Conservation (phyloP, 1,140 invertebrate species). For the Drosophila mojavensis region DNA sequence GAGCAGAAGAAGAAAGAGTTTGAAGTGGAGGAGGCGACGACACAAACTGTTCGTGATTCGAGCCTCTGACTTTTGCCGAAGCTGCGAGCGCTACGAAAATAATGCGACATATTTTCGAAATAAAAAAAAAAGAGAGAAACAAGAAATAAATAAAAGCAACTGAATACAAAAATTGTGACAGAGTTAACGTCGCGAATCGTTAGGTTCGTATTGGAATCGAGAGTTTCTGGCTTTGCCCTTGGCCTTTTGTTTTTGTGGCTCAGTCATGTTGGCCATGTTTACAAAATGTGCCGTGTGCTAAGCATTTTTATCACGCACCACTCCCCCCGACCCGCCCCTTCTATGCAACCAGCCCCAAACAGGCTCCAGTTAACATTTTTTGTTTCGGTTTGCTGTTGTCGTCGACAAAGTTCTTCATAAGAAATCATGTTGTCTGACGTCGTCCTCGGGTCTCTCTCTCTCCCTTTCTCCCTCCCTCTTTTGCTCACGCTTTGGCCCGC, state of each 20-base stretch:
- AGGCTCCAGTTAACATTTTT: slow-evolving; percentile 57
- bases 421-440: slow-evolving; percentile 45
- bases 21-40: slow-evolving; percentile 68
- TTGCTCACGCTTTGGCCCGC: not conserved
- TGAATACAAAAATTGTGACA: slow-evolving; percentile 26
- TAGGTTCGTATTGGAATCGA: slow-evolving; percentile 25
- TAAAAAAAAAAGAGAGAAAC: slow-evolving; percentile 36
- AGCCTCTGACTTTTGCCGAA: slow-evolving; percentile 39
- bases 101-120: slow-evolving; percentile 75
- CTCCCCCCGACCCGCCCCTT: not conserved
- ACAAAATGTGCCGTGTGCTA: slow-evolving; percentile 75
- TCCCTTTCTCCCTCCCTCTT: slow-evolving; percentile 19
- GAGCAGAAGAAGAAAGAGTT: slow-evolving; percentile 32
- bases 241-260: slow-evolving; percentile 29
- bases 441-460: not conserved
- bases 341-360: slow-evolving; percentile 1
- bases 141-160: not conserved
- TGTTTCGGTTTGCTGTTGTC: slow-evolving; percentile 27
- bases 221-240: slow-evolving; percentile 22
- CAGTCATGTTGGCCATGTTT: slow-evolving; percentile 74
- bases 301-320: slow-evolving; percentile 79
- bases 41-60: slow-evolving; percentile 75
- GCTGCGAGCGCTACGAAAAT: slow-evolving; percentile 59
- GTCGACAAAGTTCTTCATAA: slow-evolving; percentile 63
- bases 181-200: slow-evolving; percentile 24